Evolutionary conservation across 2,888 invertebrate species (phyloP), one percentile per base, ranked within the genome.

Genomic region (Noctua janthe): DNA sequence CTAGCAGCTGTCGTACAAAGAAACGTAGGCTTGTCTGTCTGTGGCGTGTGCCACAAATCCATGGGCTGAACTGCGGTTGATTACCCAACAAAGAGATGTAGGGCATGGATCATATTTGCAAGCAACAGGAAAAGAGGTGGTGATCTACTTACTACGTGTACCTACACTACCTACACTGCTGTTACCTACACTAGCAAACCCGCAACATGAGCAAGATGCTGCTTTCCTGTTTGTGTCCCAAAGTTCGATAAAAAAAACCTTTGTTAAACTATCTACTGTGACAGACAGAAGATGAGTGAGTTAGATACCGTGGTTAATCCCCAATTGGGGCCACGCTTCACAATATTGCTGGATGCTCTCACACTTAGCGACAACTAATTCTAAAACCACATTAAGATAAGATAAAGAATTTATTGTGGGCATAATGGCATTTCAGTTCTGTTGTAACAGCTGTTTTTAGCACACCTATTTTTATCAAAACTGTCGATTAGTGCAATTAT

Each of bases 371-470:
- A 69, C 29, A 66, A 6, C 15, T 23, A 59, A 67, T 84, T 78
- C 69, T 54, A 39, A 78, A 82, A 49, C 49, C n/a, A 47, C 23
- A 64, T 39, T 49, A n/a, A 59, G 59, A 84, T 84, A 69, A 69
- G 79, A 59, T 78, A 59, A 51, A 59, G 7, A 76, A 83, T 49
- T 51, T 75, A 66, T 10, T 71, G 8, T 10, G 35, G 54, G 10
- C 10, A 10, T 47, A 47, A 47, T 47, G 10, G 47, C 47, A 54
- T 51, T 78, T 69, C 17, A 49, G 35, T 35, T 62, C 1, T 8
- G n/a, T 49, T 74, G 13, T 74, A 67, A 67, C 39, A 82, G 56
- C 66, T 73, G 74, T 67, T 67, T 62, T 20, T 20, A 43, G 43
- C 59, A 29, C 71, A 69, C 69, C 69, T 15, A 0, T 29, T 62